Base-by-base conservation (phyloP, 1,140 invertebrate genomes). In the Pissodes strobi region DNA sequence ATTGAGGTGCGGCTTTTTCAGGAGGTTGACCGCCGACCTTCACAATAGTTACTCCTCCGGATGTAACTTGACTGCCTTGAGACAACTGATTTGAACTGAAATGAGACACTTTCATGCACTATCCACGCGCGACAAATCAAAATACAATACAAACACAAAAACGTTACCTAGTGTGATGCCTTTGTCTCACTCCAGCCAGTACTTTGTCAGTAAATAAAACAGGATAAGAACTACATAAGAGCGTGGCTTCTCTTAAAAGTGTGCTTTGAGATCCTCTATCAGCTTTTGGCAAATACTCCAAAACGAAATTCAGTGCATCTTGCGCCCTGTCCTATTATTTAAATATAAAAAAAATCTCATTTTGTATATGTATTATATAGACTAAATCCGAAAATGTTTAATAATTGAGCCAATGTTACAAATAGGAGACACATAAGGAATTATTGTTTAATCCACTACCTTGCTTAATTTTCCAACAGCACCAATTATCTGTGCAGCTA, bases 261-360 rank as follows among this genome's bases (percentile, higher is more conserved):
- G 86, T 81, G 4, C 86, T 85, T 70, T 92, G 86, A 65, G 85
- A 85, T 34, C 84, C 83, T 66, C 88, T 82, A 72, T 91, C 90
- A 6, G 85, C 87, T 70, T 84, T 83, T 18, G 85, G 82, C 62
- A 94, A 79, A 68, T 88, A 85, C 70, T 88, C 86, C 25, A 91
- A 80, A 39, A 93, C 86, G 79, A 91, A 93, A 78, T 90, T 88
- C 21, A 94, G 77, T 6, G 90, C 89, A 70, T 89, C 88, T 74
- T 90, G 86, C 0, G 89, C 91, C 63, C 86, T 83, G 70, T 89
- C 88, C 86, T 88, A 74, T n/a, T n/a, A n/a, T n/a, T n/a, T n/a
- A n/a, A n/a, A n/a, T n/a, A n/a, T n/a, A n/a, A n/a, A n/a, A n/a
- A n/a, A n/a, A n/a, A n/a, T n/a, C n/a, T n/a, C n/a, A n/a, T n/a